Conservation (phyloP, 92 coral and sea anemone species). For the Porites lobata region DNA sequence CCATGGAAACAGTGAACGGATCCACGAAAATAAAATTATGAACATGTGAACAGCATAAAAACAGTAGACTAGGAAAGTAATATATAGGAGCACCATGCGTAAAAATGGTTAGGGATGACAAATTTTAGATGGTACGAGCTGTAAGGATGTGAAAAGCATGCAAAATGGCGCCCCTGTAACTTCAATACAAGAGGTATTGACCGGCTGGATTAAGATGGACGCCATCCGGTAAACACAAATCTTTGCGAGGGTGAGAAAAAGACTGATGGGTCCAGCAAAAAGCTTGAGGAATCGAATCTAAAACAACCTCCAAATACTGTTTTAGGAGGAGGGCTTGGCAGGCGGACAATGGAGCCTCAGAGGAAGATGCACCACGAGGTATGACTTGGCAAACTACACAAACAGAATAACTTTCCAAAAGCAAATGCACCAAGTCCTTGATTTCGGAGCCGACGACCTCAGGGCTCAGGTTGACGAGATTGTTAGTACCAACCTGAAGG, state of each 20-base stretch:
- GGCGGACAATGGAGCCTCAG: slow-evolving; percentile 21
- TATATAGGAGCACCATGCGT: background rate
- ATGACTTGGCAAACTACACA: slow-evolving; percentile 30
- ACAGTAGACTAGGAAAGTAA: background rate
- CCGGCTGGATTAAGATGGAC: slow-evolving; percentile 41
- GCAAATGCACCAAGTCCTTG: background rate
- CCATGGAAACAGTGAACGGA: too few relatives aligned
- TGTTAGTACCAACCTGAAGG: slow-evolving; percentile 44
- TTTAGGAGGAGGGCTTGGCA: slow-evolving; percentile 12
- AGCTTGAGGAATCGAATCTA: slow-evolving; percentile 14
- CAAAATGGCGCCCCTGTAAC: slow-evolving; percentile 49
- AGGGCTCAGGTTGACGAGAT: slow-evolving; percentile 17
- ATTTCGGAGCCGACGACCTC: slow-evolving; percentile 21
- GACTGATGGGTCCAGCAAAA: slow-evolving; percentile 36
- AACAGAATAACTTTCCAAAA: slow-evolving; percentile 10
- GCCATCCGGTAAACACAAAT: slow-evolving; percentile 42
- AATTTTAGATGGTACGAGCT: too few relatives aligned
- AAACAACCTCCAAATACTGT: slow-evolving; percentile 28
- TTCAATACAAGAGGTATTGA: slow-evolving; percentile 30
- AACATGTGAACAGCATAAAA: too few relatives aligned
- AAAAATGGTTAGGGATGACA: background rate
- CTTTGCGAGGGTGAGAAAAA: slow-evolving; percentile 23
- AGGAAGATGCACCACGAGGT: slow-evolving; percentile 25
- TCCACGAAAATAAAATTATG: too few relatives aligned
- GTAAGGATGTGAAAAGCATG: slow-evolving; percentile 16